phyloP scores from a whole-genome alignment of 2,888 invertebrate genomes.

The Blera fallax region DNA sequence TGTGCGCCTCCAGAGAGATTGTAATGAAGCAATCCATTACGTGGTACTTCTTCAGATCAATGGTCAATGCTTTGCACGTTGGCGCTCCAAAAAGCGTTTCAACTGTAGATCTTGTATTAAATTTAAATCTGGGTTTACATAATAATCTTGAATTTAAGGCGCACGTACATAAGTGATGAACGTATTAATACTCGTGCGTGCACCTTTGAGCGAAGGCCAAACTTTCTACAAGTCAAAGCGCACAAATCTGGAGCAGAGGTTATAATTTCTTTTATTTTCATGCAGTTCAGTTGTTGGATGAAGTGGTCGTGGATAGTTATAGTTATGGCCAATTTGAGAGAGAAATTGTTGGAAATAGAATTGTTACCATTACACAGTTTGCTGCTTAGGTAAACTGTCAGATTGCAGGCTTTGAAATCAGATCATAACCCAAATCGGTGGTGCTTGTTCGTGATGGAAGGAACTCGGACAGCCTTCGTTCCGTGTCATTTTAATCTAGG shows the following conservation, averaged over 20 bases:
- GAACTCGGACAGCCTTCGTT: background rate
- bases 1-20: background rate
- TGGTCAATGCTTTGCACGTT: constrained; percentile 2
- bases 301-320: background rate
- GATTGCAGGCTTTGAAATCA: background rate
- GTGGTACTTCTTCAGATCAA: constrained; percentile 31
- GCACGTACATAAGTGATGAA: constrained; percentile 24
- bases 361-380: background rate
- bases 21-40: constrained; percentile 12
- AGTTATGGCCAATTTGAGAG: background rate
- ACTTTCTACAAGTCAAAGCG: constrained; percentile 18
- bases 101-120: constrained; percentile 9
- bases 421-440: background rate
- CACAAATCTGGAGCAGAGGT: constrained; percentile 8
- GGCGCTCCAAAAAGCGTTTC: background rate
- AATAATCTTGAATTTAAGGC: background rate
- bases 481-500: too few species aligned
- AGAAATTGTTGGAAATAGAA: background rate
- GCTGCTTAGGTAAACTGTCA: background rate
- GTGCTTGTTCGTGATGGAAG: background rate
- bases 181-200: constrained; percentile 17
- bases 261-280: constrained; percentile 21
- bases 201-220: background rate
- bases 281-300: background rate
- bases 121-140: background rate